Evolutionary conservation across 2,113 vertebrate species (phyloP), one percentile per base, ranked within the genome.

Genomic region (Vanacampus margaritifer): DNA sequence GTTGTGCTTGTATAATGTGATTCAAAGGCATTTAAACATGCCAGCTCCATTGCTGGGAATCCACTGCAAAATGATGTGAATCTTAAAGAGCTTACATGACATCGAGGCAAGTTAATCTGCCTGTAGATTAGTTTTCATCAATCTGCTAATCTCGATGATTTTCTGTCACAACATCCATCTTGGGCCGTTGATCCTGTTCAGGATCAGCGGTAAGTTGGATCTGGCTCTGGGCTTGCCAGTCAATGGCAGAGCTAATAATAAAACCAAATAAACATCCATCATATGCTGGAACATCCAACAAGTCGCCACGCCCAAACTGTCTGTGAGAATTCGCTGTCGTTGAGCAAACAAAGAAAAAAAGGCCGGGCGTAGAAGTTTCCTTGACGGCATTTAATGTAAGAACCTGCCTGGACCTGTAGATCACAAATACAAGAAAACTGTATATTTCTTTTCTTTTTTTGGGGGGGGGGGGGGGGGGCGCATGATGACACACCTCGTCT

Each of bases 401-500:
- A 37, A 36, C 85, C 16, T 83, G 87, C 53, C 71, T 72, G 61
- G 57, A 79, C 84, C 16, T 80, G 85, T 63, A 50, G 16, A 53
- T 66, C 57, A 54, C 4, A 68, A 35, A 50, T 21, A 50, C 9
- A n/a, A 16, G 65, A 39, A 21, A 1, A n/a, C 57, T 61, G 35
- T 23, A 21, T 7, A 2, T 32, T 57, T 23, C 64, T 65, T 56
- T 50, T 3, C 6, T 28, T 48, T 19, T 46, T 63, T 23, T n/a
- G 23, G 53, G 53, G 2, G n/a, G n/a, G n/a, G n/a, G n/a, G n/a
- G n/a, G n/a, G n/a, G n/a, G n/a, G n/a, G n/a, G n/a, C n/a, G 3
- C 17, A 14, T 43, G 41, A 73, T 19, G 36, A 43, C 13, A 62
- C n/a, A 41, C 26, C 14, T 13, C 14, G 13, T 28, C 54, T 16